Evolutionary conservation across 2,113 vertebrate species (phyloP), one percentile per base, ranked within the genome.

Genomic region (Typhlomys cinereus): DNA sequence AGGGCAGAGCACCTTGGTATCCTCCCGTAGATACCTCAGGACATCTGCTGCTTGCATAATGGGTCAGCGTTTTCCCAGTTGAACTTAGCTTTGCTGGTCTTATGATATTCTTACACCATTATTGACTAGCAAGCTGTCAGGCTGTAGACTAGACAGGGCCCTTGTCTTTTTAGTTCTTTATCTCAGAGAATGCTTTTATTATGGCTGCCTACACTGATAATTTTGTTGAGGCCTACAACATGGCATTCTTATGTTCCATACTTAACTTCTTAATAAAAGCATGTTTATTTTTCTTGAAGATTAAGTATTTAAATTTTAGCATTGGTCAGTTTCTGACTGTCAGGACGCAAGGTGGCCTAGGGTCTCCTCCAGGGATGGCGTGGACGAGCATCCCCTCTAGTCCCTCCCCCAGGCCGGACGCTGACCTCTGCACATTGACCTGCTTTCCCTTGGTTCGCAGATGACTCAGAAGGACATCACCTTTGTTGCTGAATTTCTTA

Each of bases 381-480:
- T 1, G 52, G n/a, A n/a, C n/a, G n/a, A n/a, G n/a, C n/a, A n/a
- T n/a, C n/a, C n/a, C n/a, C n/a, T 15, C 27, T 17, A 13, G 5
- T 14, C 78, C 11, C 6, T 7, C n/a, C 6, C 18, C 50, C 7
- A 48, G n/a, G n/a, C n/a, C n/a, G n/a, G n/a, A n/a, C n/a, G n/a
- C n/a, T n/a, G n/a, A n/a, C n/a, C n/a, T n/a, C n/a, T n/a, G n/a
- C n/a, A n/a, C n/a, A n/a, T 95, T 95, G 23, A 94, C 75, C 83
- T 69, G 44, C 7, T 34, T 46, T 96, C 59, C 91, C 62, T 81
- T 54, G n/a, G 74, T 70, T 90, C 81, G 81, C 90, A 99, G 99
- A 99, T 99, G 99, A 99, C 99, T 84, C 99, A 99, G 76, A 99
- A 99, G 97, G 99, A 99, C 97, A 99, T 99, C 66, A 98, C 99